These are phyloP conservation scores for Synergus japonicus DNA, from an alignment of 2,888 invertebrate genomes.

Conservation along the genomic window DNA sequence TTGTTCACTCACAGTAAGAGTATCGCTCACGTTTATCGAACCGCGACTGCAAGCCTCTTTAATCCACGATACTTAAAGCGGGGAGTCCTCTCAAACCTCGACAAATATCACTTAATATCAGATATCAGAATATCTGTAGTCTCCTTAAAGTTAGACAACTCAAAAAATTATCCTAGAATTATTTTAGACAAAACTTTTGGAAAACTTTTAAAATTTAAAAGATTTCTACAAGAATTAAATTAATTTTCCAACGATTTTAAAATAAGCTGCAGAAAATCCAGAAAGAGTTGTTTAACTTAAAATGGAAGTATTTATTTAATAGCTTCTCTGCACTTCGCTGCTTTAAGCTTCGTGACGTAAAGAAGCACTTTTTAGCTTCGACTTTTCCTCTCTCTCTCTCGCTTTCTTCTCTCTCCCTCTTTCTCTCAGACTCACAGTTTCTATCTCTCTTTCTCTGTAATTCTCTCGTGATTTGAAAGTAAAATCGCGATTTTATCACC, in stretches of 20 bases:
- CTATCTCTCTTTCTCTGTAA: neutral
- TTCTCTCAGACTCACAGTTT: constrained; percentile 10
- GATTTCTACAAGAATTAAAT: too few relatives aligned
- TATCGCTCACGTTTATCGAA: constrained; percentile 37
- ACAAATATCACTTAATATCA: neutral
- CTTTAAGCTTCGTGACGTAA: neutral
- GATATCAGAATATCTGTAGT: too few relatives aligned
- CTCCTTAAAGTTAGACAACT: too few relatives aligned
- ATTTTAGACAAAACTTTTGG: too few relatives aligned
- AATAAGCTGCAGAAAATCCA: neutral
- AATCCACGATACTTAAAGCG: neutral
- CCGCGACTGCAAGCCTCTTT: constrained; percentile 10
- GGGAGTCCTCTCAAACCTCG: neutral
- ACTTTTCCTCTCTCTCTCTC: neutral
- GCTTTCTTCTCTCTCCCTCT: neutral
- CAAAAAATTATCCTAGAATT: too few relatives aligned
- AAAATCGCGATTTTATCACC: neutral
- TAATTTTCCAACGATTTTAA: too few relatives aligned
- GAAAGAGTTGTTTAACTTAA: neutral
- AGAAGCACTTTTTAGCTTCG: constrained; percentile 12
- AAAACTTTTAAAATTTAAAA: too few relatives aligned
- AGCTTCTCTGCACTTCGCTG: neutral
- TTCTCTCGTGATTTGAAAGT: neutral
- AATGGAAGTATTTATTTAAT: neutral
- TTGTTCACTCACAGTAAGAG: constrained; percentile 33